Conservation (phyloP, 2,888 invertebrate genomes). For the Dryobota labecula region DNA sequence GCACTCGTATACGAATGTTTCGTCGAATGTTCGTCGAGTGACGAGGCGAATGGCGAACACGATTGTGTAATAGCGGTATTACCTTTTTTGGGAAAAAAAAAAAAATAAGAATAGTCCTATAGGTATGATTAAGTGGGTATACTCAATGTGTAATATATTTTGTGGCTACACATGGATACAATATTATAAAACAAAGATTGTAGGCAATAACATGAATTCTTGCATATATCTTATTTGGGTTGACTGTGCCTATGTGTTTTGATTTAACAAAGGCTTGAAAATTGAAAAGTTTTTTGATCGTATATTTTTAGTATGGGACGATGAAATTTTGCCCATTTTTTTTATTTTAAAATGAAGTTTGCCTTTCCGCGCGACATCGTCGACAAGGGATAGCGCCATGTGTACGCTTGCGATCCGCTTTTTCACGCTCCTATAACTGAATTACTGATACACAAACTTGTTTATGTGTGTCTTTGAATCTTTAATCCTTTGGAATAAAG, state of each 20-base stretch:
- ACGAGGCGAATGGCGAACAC: too few species aligned
- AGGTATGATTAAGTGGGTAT: background rate
- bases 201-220: background rate
- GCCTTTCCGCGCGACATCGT: slow-evolving; percentile 72
- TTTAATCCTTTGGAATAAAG: slow-evolving; percentile 54
- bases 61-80: too few species aligned
- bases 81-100: background rate
- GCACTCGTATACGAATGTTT: too few species aligned
- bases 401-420: slow-evolving; percentile 73
- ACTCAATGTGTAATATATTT: background rate
- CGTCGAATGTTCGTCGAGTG: too few species aligned
- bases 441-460: slow-evolving; percentile 69
- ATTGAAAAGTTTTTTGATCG: slow-evolving; percentile 21
- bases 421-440: slow-evolving; percentile 76
- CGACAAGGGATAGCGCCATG: slow-evolving; percentile 74
- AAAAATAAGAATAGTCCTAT: background rate
- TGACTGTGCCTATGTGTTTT: background rate
- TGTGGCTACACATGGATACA: too few species aligned
- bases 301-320: slow-evolving; percentile 35
- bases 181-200: background rate
- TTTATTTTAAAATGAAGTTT: slow-evolving; percentile 70
- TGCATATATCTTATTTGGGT: too few species aligned
- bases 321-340: slow-evolving; percentile 34
- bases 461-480: slow-evolving; percentile 26
- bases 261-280: slow-evolving; percentile 13